These are phyloP conservation scores for Octonoba sinensis DNA, from an alignment of 2,888 invertebrate genomes.

Conservation along the genomic window DNA sequence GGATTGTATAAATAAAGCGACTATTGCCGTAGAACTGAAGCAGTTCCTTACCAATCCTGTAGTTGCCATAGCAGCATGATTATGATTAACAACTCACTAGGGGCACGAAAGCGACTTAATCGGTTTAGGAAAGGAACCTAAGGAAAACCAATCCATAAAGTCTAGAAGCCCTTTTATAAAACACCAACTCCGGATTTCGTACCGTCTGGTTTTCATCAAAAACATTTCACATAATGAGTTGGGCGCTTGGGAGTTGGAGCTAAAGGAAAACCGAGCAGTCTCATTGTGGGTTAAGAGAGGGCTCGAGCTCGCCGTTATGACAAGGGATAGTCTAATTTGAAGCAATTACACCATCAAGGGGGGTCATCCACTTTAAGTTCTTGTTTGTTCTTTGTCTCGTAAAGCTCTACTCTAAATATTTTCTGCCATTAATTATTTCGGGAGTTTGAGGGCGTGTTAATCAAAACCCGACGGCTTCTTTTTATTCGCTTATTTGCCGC, in stretches of 20 bases:
- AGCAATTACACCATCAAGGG: constrained; percentile 56
- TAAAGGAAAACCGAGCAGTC: constrained; percentile 31
- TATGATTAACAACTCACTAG: constrained; percentile 59
- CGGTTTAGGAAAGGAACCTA: constrained; percentile 62
- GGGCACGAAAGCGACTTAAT: constrained; percentile 57
- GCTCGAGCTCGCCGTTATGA: constrained; percentile 48
- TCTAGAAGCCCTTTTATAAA: constrained; percentile 61
- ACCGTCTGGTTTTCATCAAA: constrained; percentile 60
- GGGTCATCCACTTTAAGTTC: constrained; percentile 51
- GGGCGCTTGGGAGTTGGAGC: constrained; percentile 41
- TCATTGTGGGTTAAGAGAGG: constrained; percentile 44
- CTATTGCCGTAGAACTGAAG: constrained; percentile 51
- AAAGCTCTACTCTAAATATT: constrained; percentile 42
- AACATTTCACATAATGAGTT: constrained; percentile 58
- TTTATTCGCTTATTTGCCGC: constrained; percentile 7
- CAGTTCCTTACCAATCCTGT: constrained; percentile 59
- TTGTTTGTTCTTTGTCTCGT: constrained; percentile 49
- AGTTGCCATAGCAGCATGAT: constrained; percentile 62
- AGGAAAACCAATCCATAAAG: constrained; percentile 64
- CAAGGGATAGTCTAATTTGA: constrained; percentile 61
- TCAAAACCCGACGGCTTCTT: constrained; percentile 12
- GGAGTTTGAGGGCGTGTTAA: constrained; percentile 4
- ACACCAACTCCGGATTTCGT: constrained; percentile 55
- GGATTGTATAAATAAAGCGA: constrained; percentile 56
- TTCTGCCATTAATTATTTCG: constrained; percentile 34